Evolutionary conservation across 2,888 invertebrate species (phyloP).

Genomic region (Sceliomorpha sp.): DNA sequence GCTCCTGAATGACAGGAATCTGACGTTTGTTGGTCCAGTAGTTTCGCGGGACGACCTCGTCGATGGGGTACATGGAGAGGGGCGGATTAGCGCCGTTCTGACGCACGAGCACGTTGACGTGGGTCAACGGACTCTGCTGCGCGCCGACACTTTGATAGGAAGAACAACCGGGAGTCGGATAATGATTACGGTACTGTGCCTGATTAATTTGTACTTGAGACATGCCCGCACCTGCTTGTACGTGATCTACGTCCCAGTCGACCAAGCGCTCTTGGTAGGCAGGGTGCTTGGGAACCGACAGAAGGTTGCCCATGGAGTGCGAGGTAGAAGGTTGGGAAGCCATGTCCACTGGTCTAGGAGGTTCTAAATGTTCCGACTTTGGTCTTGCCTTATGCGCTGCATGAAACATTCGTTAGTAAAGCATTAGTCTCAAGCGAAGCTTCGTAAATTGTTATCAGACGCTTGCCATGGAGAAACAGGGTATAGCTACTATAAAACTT

Average conservation of each 20-base stretch:
- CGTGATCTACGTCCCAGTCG: constrained; percentile 72
- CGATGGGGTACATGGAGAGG: constrained; percentile 62
- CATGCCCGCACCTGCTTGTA: constrained; percentile 73
- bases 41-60: constrained; percentile 59
- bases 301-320: constrained; percentile 77
- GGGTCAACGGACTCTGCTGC: constrained; percentile 19
- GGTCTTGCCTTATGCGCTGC: constrained; percentile 76
- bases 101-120: constrained; percentile 39
- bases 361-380: constrained; percentile 77
- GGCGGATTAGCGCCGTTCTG: constrained; percentile 58
- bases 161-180: constrained; percentile 44
- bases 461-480: too few species aligned
- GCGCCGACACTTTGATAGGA: constrained; percentile 42
- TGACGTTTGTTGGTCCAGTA: constrained; percentile 61
- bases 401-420: constrained; percentile 72
- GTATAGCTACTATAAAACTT: too few species aligned
- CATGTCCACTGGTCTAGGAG: constrained; percentile 63
- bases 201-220: constrained; percentile 55
- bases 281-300: constrained; percentile 70
- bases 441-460: not conserved
- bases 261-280: constrained; percentile 72
- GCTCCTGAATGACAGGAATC: constrained; percentile 68
- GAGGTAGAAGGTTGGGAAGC: constrained; percentile 71
- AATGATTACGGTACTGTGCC: constrained; percentile 54
- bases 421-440: constrained; percentile 66